These are phyloP conservation scores for Thalpophila matura DNA, from an alignment of 2,888 invertebrate genomes.

Conservation along the genomic window DNA sequence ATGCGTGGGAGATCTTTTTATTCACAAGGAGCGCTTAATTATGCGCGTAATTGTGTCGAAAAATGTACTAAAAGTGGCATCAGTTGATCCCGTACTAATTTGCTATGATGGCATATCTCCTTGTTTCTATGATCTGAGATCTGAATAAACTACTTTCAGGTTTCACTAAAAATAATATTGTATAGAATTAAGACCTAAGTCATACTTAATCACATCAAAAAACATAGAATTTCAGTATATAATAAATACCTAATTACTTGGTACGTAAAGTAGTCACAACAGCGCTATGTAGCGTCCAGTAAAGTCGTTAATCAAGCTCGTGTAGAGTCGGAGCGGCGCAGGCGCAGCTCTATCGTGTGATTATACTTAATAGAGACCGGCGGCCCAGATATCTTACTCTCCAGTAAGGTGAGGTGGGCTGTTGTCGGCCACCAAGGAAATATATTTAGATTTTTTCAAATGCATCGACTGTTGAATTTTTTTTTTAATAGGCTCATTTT, in stretches of 20 bases:
- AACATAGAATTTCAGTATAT: conserved; percentile 24
- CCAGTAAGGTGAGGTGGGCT: conserved; percentile 62
- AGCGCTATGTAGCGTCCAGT: conserved; percentile 41
- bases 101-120: too few relatives aligned
- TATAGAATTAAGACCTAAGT: not conserved
- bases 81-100: too few relatives aligned
- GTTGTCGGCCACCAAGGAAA: conserved; percentile 7
- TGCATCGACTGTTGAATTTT: too few relatives aligned
- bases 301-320: conserved; percentile 69
- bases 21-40: too few relatives aligned
- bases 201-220: conserved; percentile 5
- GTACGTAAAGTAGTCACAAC: conserved; percentile 59
- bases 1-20: too few relatives aligned
- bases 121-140: too few relatives aligned
- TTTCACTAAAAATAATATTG: too few relatives aligned
- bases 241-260: conserved; percentile 51
- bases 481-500: too few relatives aligned
- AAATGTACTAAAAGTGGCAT: too few relatives aligned
- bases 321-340: conserved; percentile 61
- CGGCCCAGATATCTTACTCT: conserved; percentile 79
- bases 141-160: too few relatives aligned
- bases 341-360: conserved; percentile 74
- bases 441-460: conserved; percentile 1
- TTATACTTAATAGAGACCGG: conserved; percentile 83
- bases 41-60: too few relatives aligned